Evolutionary conservation across 1,140 invertebrate genomes (phyloP), one percentile per base, ranked within the genome.

Genomic region (Aphelenchoides fujianensis): DNA sequence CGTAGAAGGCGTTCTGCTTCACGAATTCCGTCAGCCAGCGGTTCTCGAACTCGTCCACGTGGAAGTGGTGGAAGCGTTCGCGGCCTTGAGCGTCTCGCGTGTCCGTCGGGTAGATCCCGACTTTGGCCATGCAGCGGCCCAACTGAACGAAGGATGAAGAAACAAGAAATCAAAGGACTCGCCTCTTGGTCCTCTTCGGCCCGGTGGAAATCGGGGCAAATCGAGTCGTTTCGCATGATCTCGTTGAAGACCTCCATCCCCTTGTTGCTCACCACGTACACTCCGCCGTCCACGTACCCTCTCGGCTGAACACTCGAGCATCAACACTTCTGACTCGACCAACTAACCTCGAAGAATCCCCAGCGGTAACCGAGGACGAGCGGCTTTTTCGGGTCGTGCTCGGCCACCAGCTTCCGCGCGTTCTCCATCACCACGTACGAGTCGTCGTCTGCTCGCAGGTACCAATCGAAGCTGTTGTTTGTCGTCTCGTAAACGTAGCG

Each of bases 151-250:
- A 7, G 5, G 34, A 32, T 30, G 19, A 7, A 7, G 28, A 59
- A 59, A 16, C 34, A 32, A 59, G 7, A 16, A 19, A 59, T 7
- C 19, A 16, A 12, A n/a, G 31, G 5, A 37, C 68, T n/a, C 12
- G 67, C n/a, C 16, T 70, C 69, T 48, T 70, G 69, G 67, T 70
- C 69, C 28, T 70, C 69, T 70, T 70, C 69, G 27, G 69, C 69
- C 19, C 69, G 69, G 67, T 70, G 69, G 36, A 70, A 70, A 2
- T 70, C 69, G 1, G 69, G 69, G 32, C 69, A 70, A 12, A 70
- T 23, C 3, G 66, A 31, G 30, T 70, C 69, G 64, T 70, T 55
- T 30, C 54, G 19, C 32, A 55, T 67, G 5, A 70, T 36, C 1
- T 32, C 55, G 28, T 69, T 55, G 30, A 70, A 70, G 16, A 55